A percentile compares a stretch with the other conserved stretches of the same genome.
Evolutionary conservation across 2,113 vertebrate genomes (phyloP).

Genomic region (Verasper variegatus): DNA sequence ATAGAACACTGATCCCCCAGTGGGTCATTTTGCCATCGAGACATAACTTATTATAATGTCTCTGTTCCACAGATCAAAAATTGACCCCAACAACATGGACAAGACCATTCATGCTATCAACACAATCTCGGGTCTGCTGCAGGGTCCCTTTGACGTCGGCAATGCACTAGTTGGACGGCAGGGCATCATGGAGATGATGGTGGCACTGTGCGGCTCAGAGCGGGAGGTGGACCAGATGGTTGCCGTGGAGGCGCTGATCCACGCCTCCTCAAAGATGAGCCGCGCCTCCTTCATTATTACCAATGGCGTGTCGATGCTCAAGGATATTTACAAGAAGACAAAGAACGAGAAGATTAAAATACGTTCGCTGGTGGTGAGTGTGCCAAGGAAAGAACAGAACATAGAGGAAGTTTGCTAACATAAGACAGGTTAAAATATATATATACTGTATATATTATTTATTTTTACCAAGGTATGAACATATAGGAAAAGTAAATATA

Average conservation of each 20-base stretch:
- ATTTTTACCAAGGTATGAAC: no score
- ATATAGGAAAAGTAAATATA: no score
- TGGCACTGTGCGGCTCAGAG: slow-evolving; percentile 92
- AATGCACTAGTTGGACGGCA: slow-evolving; percentile 90
- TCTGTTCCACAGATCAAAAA: slow-evolving; percentile 85
- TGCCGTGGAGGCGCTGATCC: slow-evolving; percentile 95
- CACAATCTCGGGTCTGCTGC: slow-evolving; percentile 91
- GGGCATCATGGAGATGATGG: slow-evolving; percentile 99
- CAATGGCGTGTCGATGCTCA: slow-evolving; percentile 91
- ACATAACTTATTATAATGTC: no score
- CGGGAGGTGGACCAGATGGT: slow-evolving; percentile 96
- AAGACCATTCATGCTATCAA: slow-evolving; percentile 95
- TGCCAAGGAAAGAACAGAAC: neutral
- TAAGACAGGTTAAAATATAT: no score
- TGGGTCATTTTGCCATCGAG: neutral
- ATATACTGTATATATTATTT: no score
- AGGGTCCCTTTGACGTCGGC: slow-evolving; percentile 95
- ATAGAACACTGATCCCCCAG: neutral
- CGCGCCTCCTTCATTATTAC: slow-evolving; percentile 95
- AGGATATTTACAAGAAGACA: slow-evolving; percentile 98
- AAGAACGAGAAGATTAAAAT: slow-evolving; percentile 98
- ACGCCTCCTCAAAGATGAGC: slow-evolving; percentile 94
- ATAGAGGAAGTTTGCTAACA: neutral
- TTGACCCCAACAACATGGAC: slow-evolving; percentile 97
- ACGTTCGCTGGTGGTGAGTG: slow-evolving; percentile 92